Conservation (phyloP, 2,113 vertebrate genomes). For the Columbina picui region DNA sequence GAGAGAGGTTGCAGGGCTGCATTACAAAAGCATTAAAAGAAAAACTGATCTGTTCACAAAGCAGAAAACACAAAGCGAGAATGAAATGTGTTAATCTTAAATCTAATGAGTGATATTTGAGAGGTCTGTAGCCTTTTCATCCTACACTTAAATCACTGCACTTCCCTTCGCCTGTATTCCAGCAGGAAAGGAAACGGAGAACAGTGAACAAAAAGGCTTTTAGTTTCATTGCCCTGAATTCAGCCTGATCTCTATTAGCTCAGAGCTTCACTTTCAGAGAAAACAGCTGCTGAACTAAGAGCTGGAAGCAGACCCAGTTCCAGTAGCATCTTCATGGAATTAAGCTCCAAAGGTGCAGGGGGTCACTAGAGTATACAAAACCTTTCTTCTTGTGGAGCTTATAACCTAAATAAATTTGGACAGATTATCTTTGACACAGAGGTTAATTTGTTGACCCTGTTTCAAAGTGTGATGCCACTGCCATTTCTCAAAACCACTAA, state of each 20-base stretch:
- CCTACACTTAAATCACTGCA: conserved; percentile 8
- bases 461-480: conserved; percentile 19
- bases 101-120: neutral
- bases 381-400: conserved; percentile 32
- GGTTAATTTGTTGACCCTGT: conserved; percentile 51
- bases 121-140: neutral
- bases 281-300: conserved; percentile 57
- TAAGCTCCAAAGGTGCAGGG: conserved; percentile 26
- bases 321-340: conserved; percentile 25
- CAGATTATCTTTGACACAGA: conserved; percentile 48
- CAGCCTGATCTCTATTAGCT: conserved; percentile 49
- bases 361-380: conserved; percentile 52
- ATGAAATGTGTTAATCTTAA: neutral
- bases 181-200: conserved; percentile 29
- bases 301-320: conserved; percentile 62
- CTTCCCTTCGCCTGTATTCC: conserved; percentile 47
- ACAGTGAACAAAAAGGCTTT: conserved; percentile 67
- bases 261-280: conserved; percentile 57
- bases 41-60: neutral
- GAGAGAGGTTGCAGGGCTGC: neutral
- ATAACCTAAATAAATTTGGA: conserved; percentile 51
- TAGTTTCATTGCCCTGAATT: conserved; percentile 61
- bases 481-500: neutral
- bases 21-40: neutral
- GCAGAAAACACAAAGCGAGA: neutral